A percentile compares a stretch with the other conserved stretches of the same genome.
Conservation (phyloP, 2,888 invertebrate species). For the Lumbricus terrestris region DNA sequence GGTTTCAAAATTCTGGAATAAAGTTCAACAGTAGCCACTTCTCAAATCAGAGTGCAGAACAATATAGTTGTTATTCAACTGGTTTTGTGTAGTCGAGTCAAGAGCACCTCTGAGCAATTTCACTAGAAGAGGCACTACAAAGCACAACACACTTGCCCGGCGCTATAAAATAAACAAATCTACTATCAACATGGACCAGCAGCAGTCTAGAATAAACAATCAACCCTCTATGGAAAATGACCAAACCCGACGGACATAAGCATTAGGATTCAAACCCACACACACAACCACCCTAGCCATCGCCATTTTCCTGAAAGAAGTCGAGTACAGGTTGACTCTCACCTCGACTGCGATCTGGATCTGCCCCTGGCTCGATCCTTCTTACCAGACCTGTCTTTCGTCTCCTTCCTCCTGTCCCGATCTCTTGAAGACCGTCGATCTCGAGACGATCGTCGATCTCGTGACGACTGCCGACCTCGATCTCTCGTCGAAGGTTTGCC, state of each 20-base stretch:
- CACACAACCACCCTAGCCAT: not conserved
- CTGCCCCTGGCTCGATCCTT: constrained; percentile 56
- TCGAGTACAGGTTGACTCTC: not conserved
- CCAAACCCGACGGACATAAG: not conserved
- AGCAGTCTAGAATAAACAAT: not conserved
- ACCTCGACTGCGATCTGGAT: constrained; percentile 55
- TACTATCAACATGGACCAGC: not conserved
- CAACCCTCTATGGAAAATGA: not conserved
- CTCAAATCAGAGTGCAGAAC: not conserved
- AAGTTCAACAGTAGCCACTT: too few species aligned
- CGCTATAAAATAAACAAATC: not conserved
- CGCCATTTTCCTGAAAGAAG: not conserved
- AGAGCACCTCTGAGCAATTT: not conserved
- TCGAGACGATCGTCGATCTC: not conserved
- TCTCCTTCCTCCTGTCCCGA: not conserved
- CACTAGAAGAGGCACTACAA: not conserved
- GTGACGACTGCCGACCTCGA: not conserved
- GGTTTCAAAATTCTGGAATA: not conserved
- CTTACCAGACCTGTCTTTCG: constrained; percentile 49
- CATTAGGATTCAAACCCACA: not conserved
- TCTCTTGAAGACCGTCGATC: not conserved
- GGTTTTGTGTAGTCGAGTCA: not conserved
- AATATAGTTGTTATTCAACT: not conserved
- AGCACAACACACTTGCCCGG: not conserved
- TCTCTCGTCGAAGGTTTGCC: not conserved